Evolutionary conservation across 2,888 invertebrate species (phyloP), one percentile per base, ranked within the genome.

Genomic region (Hirtodrosophila trivittata): DNA sequence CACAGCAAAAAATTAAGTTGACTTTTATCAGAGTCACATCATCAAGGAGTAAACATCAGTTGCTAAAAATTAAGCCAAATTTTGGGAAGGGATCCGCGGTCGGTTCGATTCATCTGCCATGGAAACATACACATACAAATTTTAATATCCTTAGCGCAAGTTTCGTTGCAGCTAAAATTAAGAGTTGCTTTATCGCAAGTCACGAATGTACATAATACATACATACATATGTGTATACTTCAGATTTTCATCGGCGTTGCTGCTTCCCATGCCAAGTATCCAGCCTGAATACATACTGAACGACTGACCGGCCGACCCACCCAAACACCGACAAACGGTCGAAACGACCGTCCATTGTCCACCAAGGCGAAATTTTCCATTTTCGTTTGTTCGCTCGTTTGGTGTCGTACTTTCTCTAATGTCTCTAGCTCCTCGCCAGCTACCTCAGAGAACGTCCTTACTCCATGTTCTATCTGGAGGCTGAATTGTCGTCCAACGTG

Each of bases 281-380:
- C 50, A 55, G 56, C 41, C 56, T 63, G 57, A 59, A 41, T 56
- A 38, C 49, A 52, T 49, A 56, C 66, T 18, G 10, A 62, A 33
- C 35, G 47, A 54, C 57, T 39, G 39, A 59, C 47, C 37, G 56
- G 39, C 63, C 51, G 49, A 41, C 66, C 56, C 57, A 75, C 75
- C 66, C 14, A 13, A 45, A 28, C 33, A 68, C 51, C 26, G 60
- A 58, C 58, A 47, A 49, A 18, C 6, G 28, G 42, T 35, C 42
- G 28, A 18, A 51, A n/a, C 25, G 21, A 45, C 52, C 38, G 14
- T 38, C 41, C 49, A 71, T 78, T 80, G 86, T 80, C 86, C 80
- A 73, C 69, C 59, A 78, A 86, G 80, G 72, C 83, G 69, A 86
- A 78, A 82, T 85, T 80, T 80, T 86, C 86, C 73, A 83, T 83